Base-by-base conservation (phyloP, 1,140 invertebrate species). In the Hermatobates lingyangjiaoensis region DNA sequence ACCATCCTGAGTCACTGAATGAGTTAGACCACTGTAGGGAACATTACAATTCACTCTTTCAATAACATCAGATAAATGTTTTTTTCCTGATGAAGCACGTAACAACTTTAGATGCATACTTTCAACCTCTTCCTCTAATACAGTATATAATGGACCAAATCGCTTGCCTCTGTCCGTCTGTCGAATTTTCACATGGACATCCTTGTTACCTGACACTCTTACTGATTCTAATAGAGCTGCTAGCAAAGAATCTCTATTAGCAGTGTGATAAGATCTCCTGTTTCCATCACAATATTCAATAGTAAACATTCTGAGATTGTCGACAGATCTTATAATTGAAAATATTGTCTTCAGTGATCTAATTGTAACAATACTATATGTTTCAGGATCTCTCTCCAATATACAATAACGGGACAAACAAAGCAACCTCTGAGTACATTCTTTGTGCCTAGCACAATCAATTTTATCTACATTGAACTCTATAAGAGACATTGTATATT, bases 181-280 rank as follows among this genome's bases (percentile, higher is more conserved):
- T 46, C 69, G 71, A 73, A 93, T 93, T 61, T 84, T 85, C 2
- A 98, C 87, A 69, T 95, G 91, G n/a, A 98, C 87, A 71, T 98
- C 89, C 60, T 85, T 74, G 65, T 99, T 98, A 1, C 95, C 94
- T 24, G 91, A 91, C 18, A 90, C 91, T 58, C 95, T 72, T 12
- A 96, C 90, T 40, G 91, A 91, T 70, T 99, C 96, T 52, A 98
- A 66, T 14, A 99, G 66, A 3, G 94, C 95, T 1, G 95, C 93
- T 45, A 99, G 64, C 45, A 98, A 64, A 0, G 91, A 86, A 72
- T 99, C 96, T 60, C 94, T 75, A 58, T 86, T 81, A 15, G 82
- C 84, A 2, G 91, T 87, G 24, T 79, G 79, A 64, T 96, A 98
- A 45, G 76, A 84, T 48, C 90, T 72, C 34, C 80, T 77, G 59